Evolutionary conservation across 2,113 vertebrate genomes (phyloP).

Genomic region (Agelaius tricolor): DNA sequence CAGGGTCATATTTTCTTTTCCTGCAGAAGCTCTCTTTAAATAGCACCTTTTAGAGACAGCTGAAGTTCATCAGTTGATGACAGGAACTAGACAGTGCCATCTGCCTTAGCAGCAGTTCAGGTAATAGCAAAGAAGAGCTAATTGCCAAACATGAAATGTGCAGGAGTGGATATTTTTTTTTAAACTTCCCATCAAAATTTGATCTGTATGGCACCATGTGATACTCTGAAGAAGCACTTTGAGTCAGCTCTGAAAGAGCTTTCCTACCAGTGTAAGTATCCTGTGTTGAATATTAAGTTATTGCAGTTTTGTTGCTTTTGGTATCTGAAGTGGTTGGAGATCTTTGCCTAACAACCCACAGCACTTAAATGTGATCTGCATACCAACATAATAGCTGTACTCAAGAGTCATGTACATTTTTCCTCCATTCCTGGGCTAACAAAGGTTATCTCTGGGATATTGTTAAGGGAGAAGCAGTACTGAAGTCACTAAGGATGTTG

Average conservation of each 20-base stretch:
- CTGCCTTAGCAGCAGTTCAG: conserved; percentile 61
- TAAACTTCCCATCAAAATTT: not conserved
- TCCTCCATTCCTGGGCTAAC: not conserved
- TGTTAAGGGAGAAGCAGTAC: not conserved
- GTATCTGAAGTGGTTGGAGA: not conserved
- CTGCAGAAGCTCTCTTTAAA: not conserved
- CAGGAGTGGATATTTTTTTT: not conserved
- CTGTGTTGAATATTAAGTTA: not conserved
- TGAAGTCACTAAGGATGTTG: not conserved
- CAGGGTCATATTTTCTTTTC: conserved; percentile 10
- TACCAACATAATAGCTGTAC: not conserved
- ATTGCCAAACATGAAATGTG: conserved; percentile 8
- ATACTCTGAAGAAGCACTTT: not conserved
- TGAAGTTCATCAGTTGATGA: conserved; percentile 64
- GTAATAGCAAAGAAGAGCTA: conserved; percentile 45
- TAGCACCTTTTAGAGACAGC: conserved; percentile 21
- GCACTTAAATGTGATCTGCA: not conserved
- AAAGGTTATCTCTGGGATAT: not conserved
- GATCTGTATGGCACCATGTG: not conserved
- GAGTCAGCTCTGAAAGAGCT: not conserved
- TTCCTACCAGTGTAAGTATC: not conserved
- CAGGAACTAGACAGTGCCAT: conserved; percentile 64
- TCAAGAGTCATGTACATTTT: not conserved
- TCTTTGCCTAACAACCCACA: not conserved
- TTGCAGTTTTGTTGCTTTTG: not conserved